phyloP scores from a whole-genome alignment of 2,888 invertebrate species.

The Cataglyphis livida region DNA sequence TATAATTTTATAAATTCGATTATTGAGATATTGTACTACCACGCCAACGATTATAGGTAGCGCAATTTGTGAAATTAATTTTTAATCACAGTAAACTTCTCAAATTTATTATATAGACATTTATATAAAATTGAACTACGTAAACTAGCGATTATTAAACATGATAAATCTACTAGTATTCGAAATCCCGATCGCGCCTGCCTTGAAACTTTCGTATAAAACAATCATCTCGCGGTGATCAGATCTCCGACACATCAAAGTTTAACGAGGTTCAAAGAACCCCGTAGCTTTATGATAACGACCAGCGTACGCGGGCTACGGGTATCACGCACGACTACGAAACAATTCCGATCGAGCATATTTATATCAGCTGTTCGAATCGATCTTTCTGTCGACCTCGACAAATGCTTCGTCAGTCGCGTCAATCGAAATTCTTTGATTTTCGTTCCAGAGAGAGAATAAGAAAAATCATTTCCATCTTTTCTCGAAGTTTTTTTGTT shows the following conservation, averaged over 20 bases:
- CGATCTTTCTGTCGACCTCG: too few species aligned
- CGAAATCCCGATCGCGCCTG: slow-evolving; percentile 41
- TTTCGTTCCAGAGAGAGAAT: not conserved
- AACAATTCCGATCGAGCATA: too few species aligned
- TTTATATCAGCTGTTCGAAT: not conserved
- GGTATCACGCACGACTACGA: slow-evolving; percentile 69
- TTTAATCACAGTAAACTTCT: slow-evolving; percentile 30
- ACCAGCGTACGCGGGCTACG: slow-evolving; percentile 62
- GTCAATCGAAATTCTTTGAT: not conserved
- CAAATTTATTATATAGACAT: slow-evolving; percentile 1
- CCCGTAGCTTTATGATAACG: slow-evolving; percentile 59
- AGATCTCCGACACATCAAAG: slow-evolving; percentile 38
- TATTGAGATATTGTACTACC: not conserved
- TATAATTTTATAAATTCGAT: slow-evolving; percentile 12
- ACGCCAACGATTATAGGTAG: not conserved
- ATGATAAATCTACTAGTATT: slow-evolving; percentile 38
- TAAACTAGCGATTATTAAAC: not conserved
- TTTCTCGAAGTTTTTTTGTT: not conserved
- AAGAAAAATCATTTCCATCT: not conserved
- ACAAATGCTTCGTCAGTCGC: too few species aligned
- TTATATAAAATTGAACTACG: slow-evolving; percentile 15
- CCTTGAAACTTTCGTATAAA: slow-evolving; percentile 50
- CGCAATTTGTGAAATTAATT: not conserved
- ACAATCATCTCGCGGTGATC: slow-evolving; percentile 63
- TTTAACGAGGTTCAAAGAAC: slow-evolving; percentile 71